A percentile compares a stretch with the other conserved stretches of the same genome.
Evolutionary conservation across 2,888 invertebrate species (phyloP).

Genomic region (Pasiphila rectangulata): DNA sequence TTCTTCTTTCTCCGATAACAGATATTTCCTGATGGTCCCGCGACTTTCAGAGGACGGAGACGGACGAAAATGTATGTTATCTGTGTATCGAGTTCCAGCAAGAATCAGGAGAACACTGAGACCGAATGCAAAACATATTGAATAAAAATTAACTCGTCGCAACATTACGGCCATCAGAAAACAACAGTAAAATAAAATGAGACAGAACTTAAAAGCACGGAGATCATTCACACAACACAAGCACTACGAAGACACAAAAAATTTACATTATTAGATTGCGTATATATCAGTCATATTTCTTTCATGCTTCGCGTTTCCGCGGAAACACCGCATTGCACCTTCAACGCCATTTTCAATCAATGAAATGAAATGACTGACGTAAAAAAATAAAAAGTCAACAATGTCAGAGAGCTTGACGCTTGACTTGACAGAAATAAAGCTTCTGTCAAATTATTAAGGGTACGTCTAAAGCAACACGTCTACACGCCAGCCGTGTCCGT

Average conservation of each 20-base stretch:
- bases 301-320: slow-evolving; percentile 63
- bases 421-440: no score
- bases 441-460: no score
- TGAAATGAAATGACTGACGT: slow-evolving; percentile 27
- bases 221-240: slow-evolving; percentile 50
- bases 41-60: slow-evolving; percentile 67
- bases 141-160: slow-evolving; percentile 76
- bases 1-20: slow-evolving; percentile 82
- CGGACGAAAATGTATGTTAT: slow-evolving; percentile 75
- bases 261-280: slow-evolving; percentile 59
- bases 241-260: slow-evolving; percentile 58
- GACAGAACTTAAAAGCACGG: slow-evolving; percentile 39
- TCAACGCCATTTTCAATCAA: slow-evolving; percentile 62
- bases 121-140: slow-evolving; percentile 77
- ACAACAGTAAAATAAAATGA: slow-evolving; percentile 46
- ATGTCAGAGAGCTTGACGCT: no score
- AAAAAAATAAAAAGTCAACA: no score
- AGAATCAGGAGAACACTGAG: slow-evolving; percentile 76
- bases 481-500: no score
- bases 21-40: slow-evolving; percentile 72
- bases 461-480: no score
- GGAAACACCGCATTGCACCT: slow-evolving; percentile 80
- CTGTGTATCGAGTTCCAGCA: slow-evolving; percentile 79
- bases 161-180: slow-evolving; percentile 63
- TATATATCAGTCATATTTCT: slow-evolving; percentile 53